Percentiles rank a stretch among this genome's conserved stretches.
phyloP scores from a whole-genome alignment of 2,888 invertebrate genomes.

The Pristionchus entomophagus region DNA sequence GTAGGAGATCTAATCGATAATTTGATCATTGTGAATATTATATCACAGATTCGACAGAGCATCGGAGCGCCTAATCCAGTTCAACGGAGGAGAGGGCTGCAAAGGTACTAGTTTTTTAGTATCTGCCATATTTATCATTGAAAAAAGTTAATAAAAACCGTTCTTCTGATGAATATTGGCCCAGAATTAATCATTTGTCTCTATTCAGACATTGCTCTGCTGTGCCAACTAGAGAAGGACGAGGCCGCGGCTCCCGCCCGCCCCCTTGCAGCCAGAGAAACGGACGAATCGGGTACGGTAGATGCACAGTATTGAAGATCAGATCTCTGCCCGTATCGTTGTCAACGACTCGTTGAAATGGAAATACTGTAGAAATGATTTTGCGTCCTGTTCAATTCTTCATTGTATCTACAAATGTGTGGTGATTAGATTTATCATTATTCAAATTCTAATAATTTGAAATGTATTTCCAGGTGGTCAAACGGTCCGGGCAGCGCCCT shows the following conservation, averaged over 20 bases:
- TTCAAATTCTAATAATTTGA: too few relatives aligned
- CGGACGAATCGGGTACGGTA: background rate
- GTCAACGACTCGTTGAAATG: too few relatives aligned
- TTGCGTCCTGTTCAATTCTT: too few relatives aligned
- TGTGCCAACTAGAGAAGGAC: constrained; percentile 29
- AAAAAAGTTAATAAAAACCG: too few relatives aligned
- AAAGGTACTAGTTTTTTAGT: background rate
- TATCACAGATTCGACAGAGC: constrained; percentile 26
- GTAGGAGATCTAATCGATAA: background rate
- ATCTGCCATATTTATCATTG: too few relatives aligned
- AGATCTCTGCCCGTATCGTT: too few relatives aligned
- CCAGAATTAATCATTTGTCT: background rate
- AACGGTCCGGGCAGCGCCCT: background rate
- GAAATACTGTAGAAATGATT: too few relatives aligned
- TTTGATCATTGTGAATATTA: background rate
- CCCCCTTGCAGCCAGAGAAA: background rate
- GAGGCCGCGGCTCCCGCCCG: background rate
- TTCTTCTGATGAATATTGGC: too few relatives aligned
- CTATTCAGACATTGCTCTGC: background rate
- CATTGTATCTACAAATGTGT: background rate
- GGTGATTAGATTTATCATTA: too few relatives aligned
- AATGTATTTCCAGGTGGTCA: background rate
- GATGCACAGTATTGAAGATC: too few relatives aligned
- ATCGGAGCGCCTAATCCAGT: background rate
- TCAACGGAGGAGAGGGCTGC: constrained; percentile 5